Percentiles rank a stretch among this genome's conserved stretches.
Conservation (phyloP, 2,888 invertebrate species). For the Belgica antarctica region DNA sequence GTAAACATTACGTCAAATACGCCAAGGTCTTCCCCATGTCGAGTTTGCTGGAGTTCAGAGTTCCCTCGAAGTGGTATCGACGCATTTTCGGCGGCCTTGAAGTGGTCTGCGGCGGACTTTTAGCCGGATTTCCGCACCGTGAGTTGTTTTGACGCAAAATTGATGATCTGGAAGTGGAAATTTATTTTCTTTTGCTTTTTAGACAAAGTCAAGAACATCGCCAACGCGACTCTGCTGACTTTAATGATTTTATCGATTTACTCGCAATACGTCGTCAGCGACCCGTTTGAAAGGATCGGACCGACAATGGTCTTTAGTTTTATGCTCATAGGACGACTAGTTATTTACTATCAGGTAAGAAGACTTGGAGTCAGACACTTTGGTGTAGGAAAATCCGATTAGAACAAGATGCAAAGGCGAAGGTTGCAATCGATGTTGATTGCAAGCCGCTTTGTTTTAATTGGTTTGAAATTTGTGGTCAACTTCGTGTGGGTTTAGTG, state of each 20-base stretch:
- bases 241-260: conserved; percentile 88
- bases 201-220: conserved; percentile 88
- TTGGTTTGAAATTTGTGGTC: too few species aligned
- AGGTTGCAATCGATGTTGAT: too few species aligned
- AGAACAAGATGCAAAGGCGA: too few species aligned
- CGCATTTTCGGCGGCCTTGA: conserved; percentile 80
- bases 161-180: too few species aligned
- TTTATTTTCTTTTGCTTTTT: background rate
- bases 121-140: conserved; percentile 83
- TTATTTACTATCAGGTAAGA: conserved; percentile 66
- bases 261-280: conserved; percentile 88
- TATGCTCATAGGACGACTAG: conserved; percentile 84
- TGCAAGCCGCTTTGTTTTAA: too few species aligned
- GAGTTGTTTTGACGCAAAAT: conserved; percentile 56
- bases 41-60: conserved; percentile 76
- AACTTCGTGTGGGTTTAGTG: too few species aligned
- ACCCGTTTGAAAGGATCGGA: conserved; percentile 86
- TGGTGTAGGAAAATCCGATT: too few species aligned
- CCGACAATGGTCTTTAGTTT: conserved; percentile 89
- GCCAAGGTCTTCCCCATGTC: conserved; percentile 90
- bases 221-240: conserved; percentile 78
- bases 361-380: too few species aligned
- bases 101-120: conserved; percentile 76
- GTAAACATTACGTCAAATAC: conserved; percentile 92
- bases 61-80: conserved; percentile 90